These are phyloP conservation scores for Vulpes lagopus DNA, from an alignment of 2,113 vertebrate genomes.

Conservation along the genomic window DNA sequence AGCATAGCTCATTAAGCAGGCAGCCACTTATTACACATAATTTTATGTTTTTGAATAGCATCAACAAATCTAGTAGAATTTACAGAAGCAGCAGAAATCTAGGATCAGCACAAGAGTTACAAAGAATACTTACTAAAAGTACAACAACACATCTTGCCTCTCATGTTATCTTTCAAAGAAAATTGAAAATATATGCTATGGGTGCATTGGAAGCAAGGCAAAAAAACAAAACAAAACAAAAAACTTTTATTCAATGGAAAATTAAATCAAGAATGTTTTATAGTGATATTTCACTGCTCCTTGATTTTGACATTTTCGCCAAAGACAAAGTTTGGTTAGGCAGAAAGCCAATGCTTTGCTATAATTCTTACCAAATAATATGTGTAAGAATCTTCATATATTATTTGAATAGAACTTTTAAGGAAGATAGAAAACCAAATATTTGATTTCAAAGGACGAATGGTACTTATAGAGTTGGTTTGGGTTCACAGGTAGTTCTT, in stretches of 20 bases:
- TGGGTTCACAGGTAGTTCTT: slow-evolving; percentile 21
- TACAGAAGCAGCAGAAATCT: slow-evolving; percentile 78
- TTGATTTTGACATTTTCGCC: slow-evolving; percentile 56
- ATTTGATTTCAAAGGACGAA: slow-evolving; percentile 26
- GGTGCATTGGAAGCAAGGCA: slow-evolving; percentile 51
- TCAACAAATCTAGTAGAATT: slow-evolving; percentile 53
- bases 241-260: slow-evolving; percentile 51
- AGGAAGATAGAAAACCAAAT: slow-evolving; percentile 53
- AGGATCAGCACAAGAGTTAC: slow-evolving; percentile 84
- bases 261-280: slow-evolving; percentile 66
- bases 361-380: slow-evolving; percentile 56
- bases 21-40: slow-evolving; percentile 77
- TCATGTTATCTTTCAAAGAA: slow-evolving; percentile 75
- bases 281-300: slow-evolving; percentile 39
- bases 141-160: slow-evolving; percentile 64
- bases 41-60: slow-evolving; percentile 51
- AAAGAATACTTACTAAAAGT: slow-evolving; percentile 74
- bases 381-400: not conserved
- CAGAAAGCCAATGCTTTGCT: slow-evolving; percentile 46
- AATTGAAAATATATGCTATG: slow-evolving; percentile 55
- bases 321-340: slow-evolving; percentile 53
- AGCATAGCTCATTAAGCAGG: slow-evolving; percentile 79
- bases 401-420: slow-evolving; percentile 47
- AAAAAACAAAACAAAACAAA: not conserved
- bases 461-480: not conserved